Percentiles rank a stretch among this genome's conserved stretches.
phyloP scores from a whole-genome alignment of 2,113 vertebrate genomes.

The Illadopsis cleaveri region DNA sequence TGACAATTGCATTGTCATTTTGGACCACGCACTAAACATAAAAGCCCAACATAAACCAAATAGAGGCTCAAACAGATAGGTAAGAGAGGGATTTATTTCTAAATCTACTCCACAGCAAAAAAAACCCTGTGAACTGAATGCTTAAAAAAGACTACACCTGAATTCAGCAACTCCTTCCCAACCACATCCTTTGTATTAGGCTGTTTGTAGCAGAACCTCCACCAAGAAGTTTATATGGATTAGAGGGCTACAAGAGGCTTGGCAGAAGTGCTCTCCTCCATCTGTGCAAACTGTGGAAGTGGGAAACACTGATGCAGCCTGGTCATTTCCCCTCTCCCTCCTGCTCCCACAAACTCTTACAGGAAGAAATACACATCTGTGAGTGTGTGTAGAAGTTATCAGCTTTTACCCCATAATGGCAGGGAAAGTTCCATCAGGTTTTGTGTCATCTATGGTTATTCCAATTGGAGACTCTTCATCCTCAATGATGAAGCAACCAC shows the following conservation, averaged over 20 bases:
- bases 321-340: neutral
- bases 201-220: neutral
- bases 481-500: conserved; percentile 88
- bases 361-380: neutral
- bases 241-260: neutral
- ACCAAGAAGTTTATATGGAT: neutral
- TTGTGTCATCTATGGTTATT: conserved; percentile 93
- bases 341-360: neutral
- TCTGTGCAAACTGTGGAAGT: neutral
- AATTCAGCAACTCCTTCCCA: neutral
- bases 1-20: neutral
- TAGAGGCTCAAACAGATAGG: neutral
- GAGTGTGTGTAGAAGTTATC: neutral
- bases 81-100: neutral
- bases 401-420: conserved; percentile 89
- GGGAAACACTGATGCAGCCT: neutral
- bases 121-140: neutral
- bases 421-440: conserved; percentile 88
- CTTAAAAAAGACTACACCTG: neutral
- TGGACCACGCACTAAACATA: neutral
- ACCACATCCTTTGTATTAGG: neutral
- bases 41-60: neutral
- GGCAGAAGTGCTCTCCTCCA: neutral
- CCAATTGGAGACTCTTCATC: conserved; percentile 90
- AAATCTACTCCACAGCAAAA: neutral